Evolutionary conservation across 2,113 vertebrate genomes (phyloP), one percentile per base, ranked within the genome.

Genomic region (Labeo rohita): DNA sequence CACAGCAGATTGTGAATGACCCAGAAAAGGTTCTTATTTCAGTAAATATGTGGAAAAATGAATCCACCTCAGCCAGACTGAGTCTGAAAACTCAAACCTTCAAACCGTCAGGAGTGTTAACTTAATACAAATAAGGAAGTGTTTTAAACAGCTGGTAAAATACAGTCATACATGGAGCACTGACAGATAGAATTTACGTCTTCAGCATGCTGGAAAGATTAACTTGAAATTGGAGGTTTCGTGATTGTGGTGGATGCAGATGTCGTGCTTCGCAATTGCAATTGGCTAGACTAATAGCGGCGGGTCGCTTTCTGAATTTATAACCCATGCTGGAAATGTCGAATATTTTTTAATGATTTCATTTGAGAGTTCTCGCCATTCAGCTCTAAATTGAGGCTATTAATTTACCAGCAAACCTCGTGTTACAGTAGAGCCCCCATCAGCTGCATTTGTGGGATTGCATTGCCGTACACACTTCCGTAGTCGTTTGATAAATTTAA

Each of bases 201-300:
- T 56, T 28, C 70, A 84, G 85, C 89, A 90, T 90, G 91, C 90
- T 91, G 89, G 90, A 93, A 80, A 90, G 89, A 95, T 95, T 93
- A 92, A 90, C 83, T 49, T 87, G 36, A 90, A 92, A 92, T 89
- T 85, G 87, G 43, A 47, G 85, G 85, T 70, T 90, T 87, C 80
- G 61, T 90, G 87, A 91, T 92, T 92, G 89, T 84, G 83, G 88
- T 63, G 84, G 68, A 88, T 89, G 78, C 77, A 87, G 92, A 91
- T 82, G 80, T 50, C 13, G 86, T 91, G 87, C 88, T 83, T 23
- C 78, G 86, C 83, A 88, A 90, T 90, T 92, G 87, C 83, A 87
- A 90, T 90, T 92, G 74, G 80, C 92, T 91, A 89, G 84, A 91
- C 90, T 88, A 87, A 94, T 87, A 88, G 88, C 68, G 21, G 66